Base-by-base conservation (phyloP, 2,113 vertebrate genomes). In the Centrocercus urophasianus region DNA sequence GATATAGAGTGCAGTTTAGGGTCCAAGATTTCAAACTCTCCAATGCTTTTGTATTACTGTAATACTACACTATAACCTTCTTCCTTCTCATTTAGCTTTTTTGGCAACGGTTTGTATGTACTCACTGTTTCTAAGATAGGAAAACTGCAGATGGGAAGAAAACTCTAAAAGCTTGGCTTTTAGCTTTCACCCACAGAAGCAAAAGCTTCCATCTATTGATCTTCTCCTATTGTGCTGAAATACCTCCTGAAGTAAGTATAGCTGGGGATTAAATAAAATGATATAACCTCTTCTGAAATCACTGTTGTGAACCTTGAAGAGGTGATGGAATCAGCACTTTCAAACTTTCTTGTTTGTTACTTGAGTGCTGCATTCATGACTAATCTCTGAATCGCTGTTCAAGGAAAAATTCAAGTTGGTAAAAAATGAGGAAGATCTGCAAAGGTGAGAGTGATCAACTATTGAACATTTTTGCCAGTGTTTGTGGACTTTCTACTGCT, bases 131-230 rank as follows among this genome's bases (percentile, higher is more conserved):
- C 11, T 63, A 66, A 63, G 80, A 45, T 30, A 81, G 64, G 28
- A 27, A 80, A 81, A 71, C 15, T 69, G 18, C 17, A 19, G 32
- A 47, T 20, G 4, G 8, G 32, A 93, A 96, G 47, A 2, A 50
- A 16, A 36, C 2, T 54, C 36, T 42, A 18, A 28, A 20, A 82
- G 42, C 10, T 54, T 57, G 36, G 20, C 40, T 84, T 86, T 81
- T 86, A 73, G n/a, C 50, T 92, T 89, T 66, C 36, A 63, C 16
- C 65, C 45, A 60, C 17, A 50, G 36, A 84, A 91, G 59, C 19
- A 77, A 80, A 89, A 91, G 34, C 54, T 93, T 89, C 67, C 63
- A 87, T 34, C n/a, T 85, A 82, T 57, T 93, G 67, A 88, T 93
- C 45, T 21, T 6, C 10, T 80, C 38, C 45, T 25, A 34, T 34